These are phyloP conservation scores for Arenaria interpres DNA, from an alignment of 2,113 vertebrate species.

Conservation along the genomic window DNA sequence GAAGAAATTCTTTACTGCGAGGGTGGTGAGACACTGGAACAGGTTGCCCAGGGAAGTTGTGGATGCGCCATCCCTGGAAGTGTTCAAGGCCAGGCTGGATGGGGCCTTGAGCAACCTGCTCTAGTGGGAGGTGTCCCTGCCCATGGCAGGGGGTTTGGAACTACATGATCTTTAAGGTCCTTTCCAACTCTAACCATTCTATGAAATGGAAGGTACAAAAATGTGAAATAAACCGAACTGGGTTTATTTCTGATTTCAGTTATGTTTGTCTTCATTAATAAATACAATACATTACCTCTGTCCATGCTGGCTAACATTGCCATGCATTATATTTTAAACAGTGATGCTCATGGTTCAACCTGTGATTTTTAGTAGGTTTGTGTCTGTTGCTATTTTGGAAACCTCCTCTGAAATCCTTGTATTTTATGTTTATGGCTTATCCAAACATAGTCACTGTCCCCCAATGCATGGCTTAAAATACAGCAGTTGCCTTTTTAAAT, in stretches of 20 bases:
- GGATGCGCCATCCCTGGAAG: too few species aligned
- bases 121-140: too few species aligned
- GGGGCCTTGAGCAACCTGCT: too few species aligned
- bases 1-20: too few species aligned
- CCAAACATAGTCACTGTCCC: background rate
- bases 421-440: background rate
- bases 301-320: background rate
- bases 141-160: too few species aligned
- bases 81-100: too few species aligned
- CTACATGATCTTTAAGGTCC: too few species aligned
- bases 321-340: accelerated
- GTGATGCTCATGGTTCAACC: background rate
- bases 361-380: background rate
- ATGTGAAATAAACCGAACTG: accelerated
- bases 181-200: too few species aligned
- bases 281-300: background rate
- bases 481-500: background rate
- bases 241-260: background rate
- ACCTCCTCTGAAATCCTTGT: background rate
- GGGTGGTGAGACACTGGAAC: too few species aligned
- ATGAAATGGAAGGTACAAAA: background rate
- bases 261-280: background rate
- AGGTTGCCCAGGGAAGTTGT: too few species aligned
- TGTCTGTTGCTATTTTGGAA: background rate
- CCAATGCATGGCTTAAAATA: background rate